Base-by-base conservation (phyloP, 2,797 vertebrate genomes). In the Vespertilio murinus region DNA sequence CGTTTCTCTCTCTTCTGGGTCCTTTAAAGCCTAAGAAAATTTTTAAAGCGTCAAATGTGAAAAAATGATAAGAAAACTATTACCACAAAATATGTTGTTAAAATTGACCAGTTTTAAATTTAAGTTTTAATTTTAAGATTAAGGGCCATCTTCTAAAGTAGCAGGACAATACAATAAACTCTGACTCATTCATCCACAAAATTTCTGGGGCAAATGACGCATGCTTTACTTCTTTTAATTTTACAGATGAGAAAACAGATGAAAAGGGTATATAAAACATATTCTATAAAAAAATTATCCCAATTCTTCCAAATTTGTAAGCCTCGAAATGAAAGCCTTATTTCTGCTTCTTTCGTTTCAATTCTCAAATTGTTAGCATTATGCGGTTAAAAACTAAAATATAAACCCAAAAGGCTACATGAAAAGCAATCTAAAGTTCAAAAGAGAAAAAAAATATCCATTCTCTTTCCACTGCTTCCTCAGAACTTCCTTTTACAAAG, bases 1-100 rank as follows among this genome's bases (percentile, higher is more conserved):
- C 0, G 35, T 82, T 74, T 96, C 97, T 85, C 95, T 97, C 67
- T 96, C 98, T 94, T 96, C 97, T 13, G 95, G 70, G 54, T 98
- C 97, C 88, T 97, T 98, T 40, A 93, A 98, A 95, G 94, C 96
- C 99, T 99, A 96, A 96, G 93, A 8, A 93, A 97, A 97, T 67
- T 96, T 91, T 75, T 78, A 81, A 91, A 96, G 65, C 95, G 40
- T 81, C 75, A 71, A 88, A 90, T 42, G 13, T 22, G 8, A 56
- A 14, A 14, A 73, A 88, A 77, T 65, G 71, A 81, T 2, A 86
- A 54, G 30, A 83, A 90, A 91, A 83, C 28, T 70, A 78, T 71
- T 88, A 88, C 25, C 17, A 95, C 35, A 96, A 96, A 94, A 80
- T 79, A 33, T 65, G 14, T 18, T 94, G 69, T 88, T 83, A 78